Conservation (phyloP, 2,797 vertebrate genomes). For the Onychomys leucogaster region DNA sequence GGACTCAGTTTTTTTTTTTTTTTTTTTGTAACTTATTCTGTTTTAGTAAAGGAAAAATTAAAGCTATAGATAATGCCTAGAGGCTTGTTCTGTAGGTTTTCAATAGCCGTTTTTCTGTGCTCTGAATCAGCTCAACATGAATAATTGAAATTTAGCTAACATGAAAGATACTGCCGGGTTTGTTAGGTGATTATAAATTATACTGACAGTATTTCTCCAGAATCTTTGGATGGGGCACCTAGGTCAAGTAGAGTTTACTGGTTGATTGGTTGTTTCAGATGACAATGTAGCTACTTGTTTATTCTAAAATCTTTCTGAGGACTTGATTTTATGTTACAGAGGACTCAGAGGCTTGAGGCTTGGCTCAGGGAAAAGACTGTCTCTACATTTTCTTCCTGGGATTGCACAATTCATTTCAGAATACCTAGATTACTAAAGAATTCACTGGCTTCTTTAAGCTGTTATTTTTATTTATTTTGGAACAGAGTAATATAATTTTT, state of each 20-base stretch:
- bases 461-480: constrained; percentile 20
- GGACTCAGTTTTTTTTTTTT: neutral
- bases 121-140: constrained; percentile 11
- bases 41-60: constrained; percentile 56
- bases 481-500: constrained; percentile 1
- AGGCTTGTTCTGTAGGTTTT: constrained; percentile 47
- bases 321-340: constrained; percentile 19
- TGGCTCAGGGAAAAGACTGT: neutral
- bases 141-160: constrained; percentile 55
- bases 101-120: constrained; percentile 28
- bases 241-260: neutral
- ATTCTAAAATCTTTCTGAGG: constrained; percentile 18
- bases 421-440: neutral
- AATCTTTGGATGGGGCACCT: neutral
- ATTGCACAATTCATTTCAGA: neutral
- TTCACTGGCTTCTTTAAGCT: neutral
- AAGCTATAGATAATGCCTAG: constrained; percentile 51
- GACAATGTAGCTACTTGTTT: neutral
- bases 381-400: neutral
- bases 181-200: constrained; percentile 15
- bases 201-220: constrained; percentile 27
- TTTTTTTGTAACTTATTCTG: neutral
- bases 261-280: constrained; percentile 7
- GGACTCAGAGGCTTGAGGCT: neutral
- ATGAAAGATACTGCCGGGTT: constrained; percentile 3